Evolutionary conservation across 2,888 invertebrate species (phyloP), one percentile per base, ranked within the genome.

Genomic region (Chouioia cunea): DNA sequence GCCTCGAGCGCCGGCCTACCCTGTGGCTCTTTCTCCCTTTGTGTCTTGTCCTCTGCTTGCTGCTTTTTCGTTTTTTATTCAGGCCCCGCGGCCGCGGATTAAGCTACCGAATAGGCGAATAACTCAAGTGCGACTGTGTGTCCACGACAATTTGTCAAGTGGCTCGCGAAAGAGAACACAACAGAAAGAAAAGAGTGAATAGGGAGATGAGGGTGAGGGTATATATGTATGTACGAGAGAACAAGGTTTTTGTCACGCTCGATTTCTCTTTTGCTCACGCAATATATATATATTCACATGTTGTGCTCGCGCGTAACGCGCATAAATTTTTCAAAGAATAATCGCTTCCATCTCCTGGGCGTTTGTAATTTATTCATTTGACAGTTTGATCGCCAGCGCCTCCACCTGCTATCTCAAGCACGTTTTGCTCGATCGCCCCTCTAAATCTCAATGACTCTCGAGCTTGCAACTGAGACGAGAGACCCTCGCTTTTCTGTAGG

Each of bases 1-100:
- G 75, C 74, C 77, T 76, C 71, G 76, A 77, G 74, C 74, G 54
- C 70, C 64, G 67, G 66, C 59, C 22, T 22, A 46, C 59, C 66
- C 69, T 66, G 44, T 22, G 50, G 22, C 57, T 50, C 57, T 22
- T n/a, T 58, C 22, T 27, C 23, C 57, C 46, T 18, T 50, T 16
- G 60, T 59, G 16, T 1, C 12, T 36, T 58, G 1, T 46, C 52
- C 14, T n/a, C 43, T 48, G 12, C 36, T 36, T 36, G 36, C 48
- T 44, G 23, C 48, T 50, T 44, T 16, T 60, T 50, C 0, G 58
- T 36, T 70, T 18, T 59, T 18, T n/a, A 15, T 52, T 47, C 22
- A 36, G 53, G 53, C 48, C 57, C 16, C 15, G 22, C 62, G 48
- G 63, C 62, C 53, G 52, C 65, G 65, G 59, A 70, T 70, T 70